Conservation (phyloP, 2,797 vertebrate genomes). For the Masticophis lateralis region DNA sequence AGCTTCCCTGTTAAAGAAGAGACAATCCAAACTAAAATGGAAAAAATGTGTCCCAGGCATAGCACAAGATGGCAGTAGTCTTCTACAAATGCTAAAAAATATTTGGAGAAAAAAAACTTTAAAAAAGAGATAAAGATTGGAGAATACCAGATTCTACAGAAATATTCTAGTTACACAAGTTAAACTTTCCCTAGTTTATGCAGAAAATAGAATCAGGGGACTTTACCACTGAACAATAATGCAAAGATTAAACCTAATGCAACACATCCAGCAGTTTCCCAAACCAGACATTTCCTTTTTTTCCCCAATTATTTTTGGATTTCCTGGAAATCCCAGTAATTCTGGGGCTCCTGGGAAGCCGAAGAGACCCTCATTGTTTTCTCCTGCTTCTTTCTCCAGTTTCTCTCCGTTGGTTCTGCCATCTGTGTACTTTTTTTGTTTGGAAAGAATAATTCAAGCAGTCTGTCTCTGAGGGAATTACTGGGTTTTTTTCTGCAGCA, state of each 20-base stretch:
- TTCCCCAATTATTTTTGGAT: background rate
- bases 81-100: background rate
- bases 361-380: background rate
- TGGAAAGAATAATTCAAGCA: background rate
- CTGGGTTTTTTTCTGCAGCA: background rate
- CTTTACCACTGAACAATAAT: background rate
- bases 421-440: background rate
- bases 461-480: background rate
- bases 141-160: background rate
- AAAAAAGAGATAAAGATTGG: background rate
- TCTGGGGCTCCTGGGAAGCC: background rate
- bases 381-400: background rate
- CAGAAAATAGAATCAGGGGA: background rate
- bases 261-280: background rate
- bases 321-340: background rate
- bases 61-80: background rate
- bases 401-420: background rate
- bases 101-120: background rate
- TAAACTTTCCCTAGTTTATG: background rate
- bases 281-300: background rate
- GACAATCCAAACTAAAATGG: background rate
- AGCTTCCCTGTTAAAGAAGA: background rate
- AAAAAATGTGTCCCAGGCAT: background rate
- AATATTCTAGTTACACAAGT: background rate
- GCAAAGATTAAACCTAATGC: background rate